Evolutionary conservation across 2,797 vertebrate genomes (phyloP).

Genomic region (Spondyliosoma cantharus): DNA sequence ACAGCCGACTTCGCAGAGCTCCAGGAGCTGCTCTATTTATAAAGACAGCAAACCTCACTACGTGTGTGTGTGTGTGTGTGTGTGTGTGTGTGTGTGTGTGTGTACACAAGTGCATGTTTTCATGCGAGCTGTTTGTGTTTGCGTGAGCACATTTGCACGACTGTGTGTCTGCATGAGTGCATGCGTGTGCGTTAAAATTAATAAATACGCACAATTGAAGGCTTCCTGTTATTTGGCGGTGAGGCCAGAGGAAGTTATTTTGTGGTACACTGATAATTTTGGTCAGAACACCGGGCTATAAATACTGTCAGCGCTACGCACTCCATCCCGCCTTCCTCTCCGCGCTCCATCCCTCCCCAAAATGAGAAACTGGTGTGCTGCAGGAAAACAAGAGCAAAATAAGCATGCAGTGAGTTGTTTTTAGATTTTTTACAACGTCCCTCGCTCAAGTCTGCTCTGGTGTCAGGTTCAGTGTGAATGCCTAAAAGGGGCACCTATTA

Average conservation of each 20-base stretch:
- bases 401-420: constrained; percentile 71
- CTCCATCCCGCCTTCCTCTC: constrained; percentile 72
- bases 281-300: constrained; percentile 87
- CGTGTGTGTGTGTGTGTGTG: constrained; percentile 38
- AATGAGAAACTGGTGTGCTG: constrained; percentile 83
- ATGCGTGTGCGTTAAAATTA: constrained; percentile 79
- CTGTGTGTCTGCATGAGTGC: constrained; percentile 2
- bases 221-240: constrained; percentile 89
- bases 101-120: constrained; percentile 48
- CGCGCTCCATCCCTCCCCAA: constrained; percentile 62
- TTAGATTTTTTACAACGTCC: constrained; percentile 69
- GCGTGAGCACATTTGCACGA: constrained; percentile 36
- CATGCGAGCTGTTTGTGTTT: constrained; percentile 52
- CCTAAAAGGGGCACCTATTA: not conserved
- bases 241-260: constrained; percentile 87
- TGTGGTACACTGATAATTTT: constrained; percentile 88
- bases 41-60: constrained; percentile 77
- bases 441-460: constrained; percentile 31
- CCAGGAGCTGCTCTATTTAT: constrained; percentile 83
- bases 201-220: constrained; percentile 89
- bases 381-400: constrained; percentile 81
- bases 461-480: constrained; percentile 44
- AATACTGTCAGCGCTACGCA: constrained; percentile 83
- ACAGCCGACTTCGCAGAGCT: constrained; percentile 75
- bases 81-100: not conserved